A percentile compares a stretch with the other conserved stretches of the same genome.
Evolutionary conservation across 2,113 vertebrate genomes (phyloP).

Genomic region (Nestor notabilis): DNA sequence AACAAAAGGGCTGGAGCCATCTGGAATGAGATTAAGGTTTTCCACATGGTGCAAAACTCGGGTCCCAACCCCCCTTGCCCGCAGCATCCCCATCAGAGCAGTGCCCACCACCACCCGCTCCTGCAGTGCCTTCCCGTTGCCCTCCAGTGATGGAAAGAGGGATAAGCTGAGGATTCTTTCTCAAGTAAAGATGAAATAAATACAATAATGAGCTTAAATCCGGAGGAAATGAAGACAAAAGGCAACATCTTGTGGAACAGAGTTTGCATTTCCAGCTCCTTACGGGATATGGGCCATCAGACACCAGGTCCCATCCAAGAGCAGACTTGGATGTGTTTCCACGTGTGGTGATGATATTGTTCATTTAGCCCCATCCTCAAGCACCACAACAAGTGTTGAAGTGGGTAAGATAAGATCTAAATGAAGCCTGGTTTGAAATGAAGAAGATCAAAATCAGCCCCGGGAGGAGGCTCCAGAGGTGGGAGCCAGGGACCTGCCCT

Average conservation of each 20-base stretch:
- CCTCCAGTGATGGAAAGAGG: not conserved
- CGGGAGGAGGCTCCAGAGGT: not conserved
- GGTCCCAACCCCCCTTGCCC: not conserved
- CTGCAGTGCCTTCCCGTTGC: not conserved
- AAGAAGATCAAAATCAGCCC: not conserved
- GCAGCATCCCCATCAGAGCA: not conserved
- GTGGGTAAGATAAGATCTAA: not conserved
- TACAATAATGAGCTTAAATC: not conserved
- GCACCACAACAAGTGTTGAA: not conserved
- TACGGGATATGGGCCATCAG: not conserved
- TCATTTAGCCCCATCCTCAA: not conserved
- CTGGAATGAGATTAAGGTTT: not conserved
- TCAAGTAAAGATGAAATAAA: not conserved
- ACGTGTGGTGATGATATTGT: not conserved
- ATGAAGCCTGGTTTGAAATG: not conserved
- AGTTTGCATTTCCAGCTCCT: not conserved
- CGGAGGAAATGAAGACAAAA: not conserved
- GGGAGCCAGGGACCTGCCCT: not conserved
- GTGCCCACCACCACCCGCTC: not conserved
- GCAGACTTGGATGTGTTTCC: not conserved
- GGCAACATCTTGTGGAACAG: not conserved
- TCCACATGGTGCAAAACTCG: accelerated
- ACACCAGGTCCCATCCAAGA: not conserved
- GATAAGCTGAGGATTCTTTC: not conserved
- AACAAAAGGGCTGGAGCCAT: not conserved